Conservation (phyloP, 64 coral and sea anemone species). For the Catalaphyllia jardinei region DNA sequence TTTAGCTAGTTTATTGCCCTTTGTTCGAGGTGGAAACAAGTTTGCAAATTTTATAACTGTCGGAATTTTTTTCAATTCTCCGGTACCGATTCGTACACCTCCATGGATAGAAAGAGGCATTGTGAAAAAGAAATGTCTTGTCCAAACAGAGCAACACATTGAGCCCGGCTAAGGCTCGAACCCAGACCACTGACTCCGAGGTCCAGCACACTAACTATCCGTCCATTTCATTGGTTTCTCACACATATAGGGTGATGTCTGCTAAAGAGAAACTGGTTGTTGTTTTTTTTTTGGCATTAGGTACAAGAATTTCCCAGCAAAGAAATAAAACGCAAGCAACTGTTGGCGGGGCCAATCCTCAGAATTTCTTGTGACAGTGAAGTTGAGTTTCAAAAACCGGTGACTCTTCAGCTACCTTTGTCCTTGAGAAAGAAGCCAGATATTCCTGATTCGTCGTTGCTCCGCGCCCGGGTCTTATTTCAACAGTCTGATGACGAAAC, state of each 20-base stretch:
- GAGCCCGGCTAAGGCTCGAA: background rate
- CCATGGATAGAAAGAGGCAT: too few species aligned
- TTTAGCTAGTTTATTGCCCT: too few species aligned
- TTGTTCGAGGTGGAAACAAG: too few species aligned
- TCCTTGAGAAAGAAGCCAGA: background rate
- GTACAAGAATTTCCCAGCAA: slow-evolving; percentile 4
- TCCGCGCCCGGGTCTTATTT: background rate
- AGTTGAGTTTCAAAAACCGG: background rate
- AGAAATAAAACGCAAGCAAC: background rate
- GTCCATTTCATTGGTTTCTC: too few species aligned
- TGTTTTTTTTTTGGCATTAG: background rate
- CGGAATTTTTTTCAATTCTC: too few species aligned
- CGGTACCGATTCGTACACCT: too few species aligned
- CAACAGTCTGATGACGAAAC: background rate
- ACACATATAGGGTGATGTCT: background rate
- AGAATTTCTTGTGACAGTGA: background rate
- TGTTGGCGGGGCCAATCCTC: slow-evolving; percentile 9
- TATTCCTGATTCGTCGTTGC: background rate
- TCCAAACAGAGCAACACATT: too few species aligned
- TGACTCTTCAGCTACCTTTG: slow-evolving; percentile 10
- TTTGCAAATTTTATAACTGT: too few species aligned
- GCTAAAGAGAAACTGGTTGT: background rate
- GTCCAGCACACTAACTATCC: too few species aligned
- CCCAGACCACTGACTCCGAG: too few species aligned
- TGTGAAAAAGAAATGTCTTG: too few species aligned